A percentile compares a stretch with the other conserved stretches of the same genome.
Conservation (phyloP, 2,113 vertebrate genomes). For the Trematocara variabile region DNA sequence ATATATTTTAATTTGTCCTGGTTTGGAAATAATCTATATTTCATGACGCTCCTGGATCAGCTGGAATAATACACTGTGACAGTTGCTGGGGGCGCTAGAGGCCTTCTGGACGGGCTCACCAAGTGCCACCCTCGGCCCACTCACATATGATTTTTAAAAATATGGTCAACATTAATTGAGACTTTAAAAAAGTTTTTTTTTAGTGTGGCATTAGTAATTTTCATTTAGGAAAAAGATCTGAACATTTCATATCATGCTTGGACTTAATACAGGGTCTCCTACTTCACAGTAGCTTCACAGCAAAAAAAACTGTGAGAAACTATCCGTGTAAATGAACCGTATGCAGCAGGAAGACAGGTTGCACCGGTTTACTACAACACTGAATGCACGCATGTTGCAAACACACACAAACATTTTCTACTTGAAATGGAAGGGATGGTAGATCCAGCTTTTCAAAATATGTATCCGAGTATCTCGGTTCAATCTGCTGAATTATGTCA, state of each 20-base stretch:
- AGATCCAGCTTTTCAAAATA: not conserved
- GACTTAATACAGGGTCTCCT: not conserved
- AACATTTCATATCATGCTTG: not conserved
- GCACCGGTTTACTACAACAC: rapidly evolving
- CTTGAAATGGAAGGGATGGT: not conserved
- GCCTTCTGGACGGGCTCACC: too few species aligned
- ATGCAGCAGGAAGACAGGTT: not conserved
- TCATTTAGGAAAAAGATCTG: not conserved
- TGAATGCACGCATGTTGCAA: rapidly evolving
- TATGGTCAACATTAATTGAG: not conserved
- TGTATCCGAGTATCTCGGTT: not conserved
- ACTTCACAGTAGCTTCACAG: not conserved
- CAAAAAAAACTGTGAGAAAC: not conserved
- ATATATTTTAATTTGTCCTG: too few species aligned
- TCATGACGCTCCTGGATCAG: too few species aligned
- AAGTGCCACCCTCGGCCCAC: too few species aligned
- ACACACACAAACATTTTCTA: not conserved
- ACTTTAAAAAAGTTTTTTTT: not conserved
- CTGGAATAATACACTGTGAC: too few species aligned
- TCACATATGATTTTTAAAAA: not conserved
- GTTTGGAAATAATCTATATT: too few species aligned
- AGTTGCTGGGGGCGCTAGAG: too few species aligned
- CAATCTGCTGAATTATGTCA: not conserved
- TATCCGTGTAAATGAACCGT: not conserved
- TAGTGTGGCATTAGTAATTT: not conserved